Evolutionary conservation across 2,797 vertebrate genomes (phyloP), one percentile per base, ranked within the genome.

Genomic region (Thripadectes ignobilis): DNA sequence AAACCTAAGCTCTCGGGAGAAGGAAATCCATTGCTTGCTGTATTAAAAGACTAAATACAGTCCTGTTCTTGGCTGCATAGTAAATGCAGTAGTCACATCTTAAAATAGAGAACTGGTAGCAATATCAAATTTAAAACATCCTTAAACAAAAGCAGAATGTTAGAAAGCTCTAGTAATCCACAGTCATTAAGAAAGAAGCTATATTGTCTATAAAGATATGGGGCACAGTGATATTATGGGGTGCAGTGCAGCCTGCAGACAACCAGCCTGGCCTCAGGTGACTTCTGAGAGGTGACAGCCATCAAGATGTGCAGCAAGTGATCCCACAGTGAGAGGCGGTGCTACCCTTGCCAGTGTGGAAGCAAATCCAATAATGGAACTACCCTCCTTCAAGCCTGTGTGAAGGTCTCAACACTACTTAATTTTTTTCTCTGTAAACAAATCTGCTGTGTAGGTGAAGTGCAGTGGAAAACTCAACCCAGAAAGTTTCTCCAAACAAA

Each of bases 121-220:
- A 83, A 39, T 85, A 79, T 74, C 22, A 73, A 91, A 93, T 90
- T 87, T 82, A 49, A 95, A 90, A 76, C 63, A 88, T 61, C 61
- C 38, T 93, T 93, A 57, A 86, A 85, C 22, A 82, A 92, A 93
- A 16, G 41, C 11, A 84, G 17, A 9, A 51, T 36, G 20, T 62
- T 86, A 78, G 85, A 90, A 95, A 82, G 52, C 36, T 67, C 63
- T 51, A 82, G 34, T 7, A 61, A 55, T 34, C 57, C 32, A 81
- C 9, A 82, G 18, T 71, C 17, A n/a, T 67, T 81, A 85, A 89
- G 66, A 65, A 81, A 30, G 20, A 77, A 67, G 38, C 65, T 17
- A 7, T 10, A 76, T 85, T 59, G 82, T 67, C 67, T 32, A 23
- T 49, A 52, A 73, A 74, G 11, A 57, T n/a, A 67, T 10, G 22